Base-by-base conservation (phyloP, 2,113 vertebrate species). In the Hypanus sabinus region DNA sequence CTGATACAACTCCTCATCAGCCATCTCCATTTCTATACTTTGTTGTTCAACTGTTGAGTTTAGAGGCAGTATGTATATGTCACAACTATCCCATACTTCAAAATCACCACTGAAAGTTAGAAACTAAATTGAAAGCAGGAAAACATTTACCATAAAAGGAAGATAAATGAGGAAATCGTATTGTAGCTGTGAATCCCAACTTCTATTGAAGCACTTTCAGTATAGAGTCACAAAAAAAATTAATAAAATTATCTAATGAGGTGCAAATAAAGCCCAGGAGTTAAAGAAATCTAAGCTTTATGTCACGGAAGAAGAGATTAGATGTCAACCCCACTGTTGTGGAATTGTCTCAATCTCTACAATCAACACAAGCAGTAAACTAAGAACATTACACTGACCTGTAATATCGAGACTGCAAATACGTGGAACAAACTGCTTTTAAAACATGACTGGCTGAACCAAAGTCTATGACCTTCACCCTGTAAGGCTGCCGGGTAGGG, bases 381-480 rank as follows among this genome's bases (percentile, higher is more conserved):
- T n/a, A 30, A 94, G 36, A 77, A 81, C n/a, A 36, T 80, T 33
- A 24, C 55, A 95, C 97, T 97, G 94, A 98, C 98, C 98, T 97
- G 97, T 99, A 99, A 95, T 99, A 99, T 62, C 98, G 98, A 0
- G 98, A 99, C 97, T 99, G 99, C 95, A 99, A 95, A 94, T 99
- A 99, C 30, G 99, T 99, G 71, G 99, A 99, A 95, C 99, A 99
- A 81, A 99, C 98, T 0, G 98, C 98, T 96, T 99, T 99, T 93
- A 98, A 99, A 70, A 99, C 98, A 0, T 99, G 98, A 95, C 98
- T 99, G 94, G 99, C 99, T 0, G 98, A 99, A 95, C 99, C 99
- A 0, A 99, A 99, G 95, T 99, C 99, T 11, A 99, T 99, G 95
- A 99, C 99, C 94, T 99, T 99, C 94, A 99, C 98, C 24, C 98